Conservation (phyloP, 1,140 invertebrate species). For the Coenobita brevimanus region DNA sequence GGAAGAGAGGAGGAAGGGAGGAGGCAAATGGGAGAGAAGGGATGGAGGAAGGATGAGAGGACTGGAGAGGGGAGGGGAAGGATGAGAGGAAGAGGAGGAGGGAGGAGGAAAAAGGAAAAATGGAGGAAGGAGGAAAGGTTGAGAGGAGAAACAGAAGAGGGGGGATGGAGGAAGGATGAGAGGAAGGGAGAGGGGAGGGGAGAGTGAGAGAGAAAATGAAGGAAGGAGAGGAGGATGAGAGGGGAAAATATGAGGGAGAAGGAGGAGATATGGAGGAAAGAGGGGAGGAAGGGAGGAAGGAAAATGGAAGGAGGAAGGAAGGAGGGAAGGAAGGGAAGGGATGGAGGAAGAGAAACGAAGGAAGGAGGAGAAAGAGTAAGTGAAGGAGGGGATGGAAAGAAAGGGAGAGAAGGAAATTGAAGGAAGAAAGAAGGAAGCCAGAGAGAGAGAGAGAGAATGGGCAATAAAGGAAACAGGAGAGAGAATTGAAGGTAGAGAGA, state of each 20-base stretch:
- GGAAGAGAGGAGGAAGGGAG: neutral
- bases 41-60: neutral
- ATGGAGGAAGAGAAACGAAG: neutral
- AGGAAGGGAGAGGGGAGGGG: neutral
- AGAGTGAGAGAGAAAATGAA: too few species aligned
- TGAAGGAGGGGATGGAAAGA: neutral
- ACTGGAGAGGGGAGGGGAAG: neutral
- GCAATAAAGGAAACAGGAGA: too few species aligned
- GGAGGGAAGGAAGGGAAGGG: neutral
- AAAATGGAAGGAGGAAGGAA: neutral
- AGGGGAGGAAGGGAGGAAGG: neutral
- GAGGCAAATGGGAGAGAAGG: neutral
- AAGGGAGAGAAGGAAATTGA: too few species aligned
- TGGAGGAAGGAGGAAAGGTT: neutral
- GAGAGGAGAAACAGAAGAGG: neutral
- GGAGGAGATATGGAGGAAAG: neutral
- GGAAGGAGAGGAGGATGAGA: too few species aligned
- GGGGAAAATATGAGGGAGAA: too few species aligned
- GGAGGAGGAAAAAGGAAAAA: neutral
- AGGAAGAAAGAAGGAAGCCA: too few species aligned
- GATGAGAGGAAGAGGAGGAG: neutral
- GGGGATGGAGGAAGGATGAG: neutral
- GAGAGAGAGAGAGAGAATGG: too few species aligned
- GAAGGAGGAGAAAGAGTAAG: neutral
- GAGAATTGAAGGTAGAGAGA: too few species aligned